A percentile compares a stretch with the other conserved stretches of the same genome.
Evolutionary conservation across 2,113 vertebrate species (phyloP).

Genomic region (human (Homo sapiens)): GRCh38 chr14:67811001-67811500

Average conservation of each 20-base stretch:
- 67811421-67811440: background rate
- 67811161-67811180: background rate
- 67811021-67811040: background rate
- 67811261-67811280: background rate
- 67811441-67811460: constrained; percentile 22
- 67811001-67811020: background rate
- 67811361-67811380: background rate
- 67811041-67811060: background rate
- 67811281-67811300: background rate
- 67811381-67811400: background rate
- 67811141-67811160: background rate
- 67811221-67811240: background rate
- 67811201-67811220: constrained; percentile 23
- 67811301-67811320: background rate
- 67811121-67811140: background rate
- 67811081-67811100: background rate
- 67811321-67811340: constrained; percentile 7
- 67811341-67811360: background rate
- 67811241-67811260: constrained; percentile 4
- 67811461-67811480: background rate
- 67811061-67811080: background rate
- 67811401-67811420: constrained; percentile 22
- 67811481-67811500: background rate
- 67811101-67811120: constrained; percentile 20
- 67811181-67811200: background rate